Base-by-base conservation (phyloP, 2,888 invertebrate genomes). In the Cantharis rufa region DNA sequence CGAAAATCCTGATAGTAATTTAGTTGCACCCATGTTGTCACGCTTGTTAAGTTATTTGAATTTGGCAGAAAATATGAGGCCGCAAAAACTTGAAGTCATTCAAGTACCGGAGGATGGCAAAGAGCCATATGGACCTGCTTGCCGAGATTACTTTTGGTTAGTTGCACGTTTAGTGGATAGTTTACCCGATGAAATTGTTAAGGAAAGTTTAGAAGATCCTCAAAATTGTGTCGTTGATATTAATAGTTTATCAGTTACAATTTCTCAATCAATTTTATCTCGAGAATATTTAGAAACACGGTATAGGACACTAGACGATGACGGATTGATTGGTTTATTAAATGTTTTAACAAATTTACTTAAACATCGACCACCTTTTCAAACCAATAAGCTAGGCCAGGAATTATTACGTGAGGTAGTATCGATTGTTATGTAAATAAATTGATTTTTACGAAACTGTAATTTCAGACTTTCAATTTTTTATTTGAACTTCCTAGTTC, bases 131-230 rank as follows among this genome's bases (percentile, higher is more conserved):
- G 98, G 97, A 0, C 97, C 97, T 0, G 97, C 97, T 1, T 98
- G 97, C 85, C 90, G 97, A 9, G 98, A 98, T 86, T 98, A 97
- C 88, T 98, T 98, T 87, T 97, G 97, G 97, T 90, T 98, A 3
- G 91, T 97, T 13, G 96, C 97, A 80, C 91, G 97, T 32, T 90
- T 98, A 15, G 94, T 98, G 0, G 98, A 98, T 84, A 95, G 95
- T 1, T 86, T 96, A 27, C 94, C 95, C 0, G 93, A 94, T 75
- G 95, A 95, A 78, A 91, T 94, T 82, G 92, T 96, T 27, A 94
- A 94, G 89, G 91, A 91, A 81, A 90, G 89, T 83, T 88, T 90
- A 71, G 92, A 90, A 71, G 91, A 91, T 76, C 89, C 90, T 0
- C 89, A 89, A n/a, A 89, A 87, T 71, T 88, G 89, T 76, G 89